Base-by-base conservation (phyloP, 2,113 vertebrate genomes). In the Ictalurus furcatus region DNA sequence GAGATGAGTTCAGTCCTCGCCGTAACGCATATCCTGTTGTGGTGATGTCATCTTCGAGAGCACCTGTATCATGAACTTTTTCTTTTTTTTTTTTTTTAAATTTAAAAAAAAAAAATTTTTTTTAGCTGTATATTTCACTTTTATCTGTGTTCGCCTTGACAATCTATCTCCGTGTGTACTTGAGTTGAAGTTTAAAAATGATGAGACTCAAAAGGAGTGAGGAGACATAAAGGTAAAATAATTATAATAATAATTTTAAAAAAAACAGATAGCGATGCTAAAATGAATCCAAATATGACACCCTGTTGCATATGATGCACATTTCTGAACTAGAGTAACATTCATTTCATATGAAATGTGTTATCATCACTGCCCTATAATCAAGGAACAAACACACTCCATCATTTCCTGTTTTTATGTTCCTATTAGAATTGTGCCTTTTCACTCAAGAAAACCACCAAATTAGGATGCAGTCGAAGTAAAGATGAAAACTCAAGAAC, bases 141-240 rank as follows among this genome's bases (percentile, higher is more conserved):
- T 78, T 84, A 69, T 86, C 67, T 87, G 71, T 90, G 87, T 95
- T 93, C 92, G 94, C 95, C 91, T 93, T 90, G 95, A 96, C 95
- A 96, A 96, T 96, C 96, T 90, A 54, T 93, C 89, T 90, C 87
- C 89, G 14, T 85, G 79, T 92, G 87, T 90, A 59, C 81, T 90
- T 48, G 83, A 73, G 79, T 73, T 61, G 76, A 61, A 63, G 58
- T 91, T 61, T 34, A 52, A 67, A 56, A 25, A 37, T 52, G 48
- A 11, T 58, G 52, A 76, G 23, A 25, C 19, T 54, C n/a, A 12
- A 56, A 30, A 61, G 6, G 16, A 48, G 30, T n/a, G 30, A 79
- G 37, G 37, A 85, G 81, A 71, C 28, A 6, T 17, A 34, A 30
- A 9, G 19, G 79, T 48, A 48, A 48, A 48, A 48, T 48, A 48